Evolutionary conservation across 2,113 vertebrate genomes (phyloP), one percentile per base, ranked within the genome.

Genomic region (Hippocampus zosterae): DNA sequence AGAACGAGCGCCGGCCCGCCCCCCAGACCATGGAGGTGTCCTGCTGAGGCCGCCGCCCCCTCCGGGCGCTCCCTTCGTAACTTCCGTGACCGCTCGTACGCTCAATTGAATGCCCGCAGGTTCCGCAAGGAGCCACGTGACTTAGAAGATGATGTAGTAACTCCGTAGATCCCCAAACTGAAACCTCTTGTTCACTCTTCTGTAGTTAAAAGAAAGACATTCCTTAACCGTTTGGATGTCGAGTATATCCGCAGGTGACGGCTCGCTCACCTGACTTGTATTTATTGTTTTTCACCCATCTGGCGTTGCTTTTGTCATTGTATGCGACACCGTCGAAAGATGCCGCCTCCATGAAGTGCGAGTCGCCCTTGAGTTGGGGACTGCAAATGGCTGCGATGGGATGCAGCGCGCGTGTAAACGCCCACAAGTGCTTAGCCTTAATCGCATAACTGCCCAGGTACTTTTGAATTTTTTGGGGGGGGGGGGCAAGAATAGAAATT

Each of bases 1-100:
- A 94, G 60, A 93, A 94, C 69, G 93, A 94, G 81, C 85, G 83
- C 88, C 94, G 92, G 84, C 87, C 91, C 46, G 82, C 91, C 76
- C 92, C 93, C 82, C 95, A 96, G 82, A 97, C 96, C 86, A 95
- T 98, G 94, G 96, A 97, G 89, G 93, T 98, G 63, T 98, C 96
- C 88, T 98, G 95, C 91, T 98, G 94, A 94, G 78, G 53, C 66
- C 46, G 13, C 44, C 50, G 48, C 44, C 2, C 16, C 41, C 33
- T 59, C 44, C n/a, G 23, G 71, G 11, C 75, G 66, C 61, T 71
- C 80, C 67, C 67, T 69, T 73, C 85, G 83, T 87, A 89, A 88
- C 84, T 83, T 77, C 82, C 73, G 56, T 69, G 81, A 84, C 50
- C 68, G 41, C 33, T 61, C n/a, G 42, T 10, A 67, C 71, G 59